Conservation (phyloP, 2,888 invertebrate species). For the Stictocephala bisonia region DNA sequence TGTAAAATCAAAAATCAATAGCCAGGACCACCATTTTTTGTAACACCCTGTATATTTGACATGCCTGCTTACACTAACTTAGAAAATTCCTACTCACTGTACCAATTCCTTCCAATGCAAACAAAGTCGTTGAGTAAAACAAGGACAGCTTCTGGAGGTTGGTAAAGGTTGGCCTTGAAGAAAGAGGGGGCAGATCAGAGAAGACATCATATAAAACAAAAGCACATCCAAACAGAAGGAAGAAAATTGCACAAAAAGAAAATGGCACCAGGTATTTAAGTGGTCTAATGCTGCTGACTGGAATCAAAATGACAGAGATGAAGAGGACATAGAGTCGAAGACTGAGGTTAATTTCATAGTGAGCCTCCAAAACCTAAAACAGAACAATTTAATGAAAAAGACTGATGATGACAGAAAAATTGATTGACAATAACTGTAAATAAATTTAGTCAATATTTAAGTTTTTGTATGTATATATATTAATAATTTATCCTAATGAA, state of each 20-base stretch:
- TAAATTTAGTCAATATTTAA: no score
- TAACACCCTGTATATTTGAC: no score
- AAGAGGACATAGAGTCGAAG: constrained; percentile 75
- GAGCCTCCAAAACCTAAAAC: constrained; percentile 56
- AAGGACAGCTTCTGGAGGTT: constrained; percentile 72
- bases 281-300: constrained; percentile 80
- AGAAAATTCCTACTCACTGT: constrained; percentile 74
- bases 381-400: no score
- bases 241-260: constrained; percentile 86
- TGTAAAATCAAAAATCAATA: no score
- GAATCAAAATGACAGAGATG: constrained; percentile 75
- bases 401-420: no score
- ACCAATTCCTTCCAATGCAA: constrained; percentile 97
- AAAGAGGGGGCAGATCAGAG: constrained; percentile 68
- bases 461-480: no score
- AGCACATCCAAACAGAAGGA: constrained; percentile 80
- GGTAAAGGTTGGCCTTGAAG: constrained; percentile 67
- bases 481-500: no score
- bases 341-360: no score
- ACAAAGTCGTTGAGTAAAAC: constrained; percentile 95
- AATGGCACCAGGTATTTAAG: constrained; percentile 89
- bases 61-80: no score
- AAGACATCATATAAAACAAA: constrained; percentile 89
- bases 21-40: no score
- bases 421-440: no score